Evolutionary conservation across 2,888 invertebrate species (phyloP).

Genomic region (Pollenia amentaria): DNA sequence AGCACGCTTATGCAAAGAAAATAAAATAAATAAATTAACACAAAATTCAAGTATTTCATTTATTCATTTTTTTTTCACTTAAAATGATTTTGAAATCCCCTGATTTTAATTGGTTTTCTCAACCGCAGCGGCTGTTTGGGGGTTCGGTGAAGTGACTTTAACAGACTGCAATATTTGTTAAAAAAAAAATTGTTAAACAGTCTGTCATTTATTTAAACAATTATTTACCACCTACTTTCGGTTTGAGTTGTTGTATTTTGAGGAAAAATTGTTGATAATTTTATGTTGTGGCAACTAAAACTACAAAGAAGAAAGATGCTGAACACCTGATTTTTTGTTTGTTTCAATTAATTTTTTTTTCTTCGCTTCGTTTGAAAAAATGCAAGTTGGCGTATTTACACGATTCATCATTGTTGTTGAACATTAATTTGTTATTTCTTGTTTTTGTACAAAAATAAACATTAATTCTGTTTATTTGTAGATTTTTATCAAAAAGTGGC

Average conservation of each 20-base stretch:
- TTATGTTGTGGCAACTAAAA: conserved; percentile 20
- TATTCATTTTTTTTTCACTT: conserved; percentile 36
- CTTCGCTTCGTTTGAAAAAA: conserved; percentile 32
- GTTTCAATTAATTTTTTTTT: conserved; percentile 41
- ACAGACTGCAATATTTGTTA: conserved; percentile 40
- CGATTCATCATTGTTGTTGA: conserved; percentile 67
- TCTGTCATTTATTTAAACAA: conserved; percentile 46
- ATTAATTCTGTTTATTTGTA: conserved; percentile 40
- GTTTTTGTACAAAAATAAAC: conserved; percentile 31
- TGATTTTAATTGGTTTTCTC: conserved; percentile 65
- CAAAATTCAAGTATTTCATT: conserved; percentile 29
- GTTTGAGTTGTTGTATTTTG: conserved; percentile 34
- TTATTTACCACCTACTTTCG: conserved; percentile 61
- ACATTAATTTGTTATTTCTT: conserved; percentile 58
- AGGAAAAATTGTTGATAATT: conserved; percentile 23
- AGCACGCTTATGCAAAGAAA: conserved; percentile 67
- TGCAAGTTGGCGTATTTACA: conserved; percentile 71
- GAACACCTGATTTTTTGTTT: conserved; percentile 48
- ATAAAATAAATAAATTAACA: neutral
- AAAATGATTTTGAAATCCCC: conserved; percentile 59
- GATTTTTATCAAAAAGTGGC: conserved; percentile 55
- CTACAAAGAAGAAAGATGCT: conserved; percentile 4
- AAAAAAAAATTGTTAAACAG: neutral
- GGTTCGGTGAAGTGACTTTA: neutral
- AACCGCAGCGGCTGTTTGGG: conserved; percentile 35